These are phyloP conservation scores for Melanaphis sacchari DNA, from an alignment of 1,140 invertebrate species.

Conservation along the genomic window DNA sequence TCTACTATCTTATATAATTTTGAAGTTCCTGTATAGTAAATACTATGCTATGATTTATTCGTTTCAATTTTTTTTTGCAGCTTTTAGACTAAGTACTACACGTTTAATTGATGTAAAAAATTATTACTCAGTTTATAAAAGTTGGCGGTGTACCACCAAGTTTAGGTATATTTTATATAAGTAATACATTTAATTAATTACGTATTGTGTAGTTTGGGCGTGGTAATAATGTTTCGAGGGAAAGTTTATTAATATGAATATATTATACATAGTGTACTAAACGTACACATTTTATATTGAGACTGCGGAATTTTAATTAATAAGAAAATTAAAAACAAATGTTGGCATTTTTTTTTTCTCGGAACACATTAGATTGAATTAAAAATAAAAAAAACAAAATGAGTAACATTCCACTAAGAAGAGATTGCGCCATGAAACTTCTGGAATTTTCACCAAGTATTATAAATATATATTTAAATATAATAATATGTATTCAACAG, in stretches of 20 bases:
- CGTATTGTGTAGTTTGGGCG: background rate
- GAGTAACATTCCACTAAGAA: background rate
- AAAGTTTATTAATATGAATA: slow-evolving; percentile 17
- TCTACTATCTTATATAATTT: background rate
- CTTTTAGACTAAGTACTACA: background rate
- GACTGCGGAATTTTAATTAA: background rate
- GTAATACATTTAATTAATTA: slow-evolving; percentile 10
- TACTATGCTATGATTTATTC: background rate
- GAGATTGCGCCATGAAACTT: background rate
- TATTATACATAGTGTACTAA: background rate
- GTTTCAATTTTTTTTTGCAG: background rate
- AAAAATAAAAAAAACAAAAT: background rate
- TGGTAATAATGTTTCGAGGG: background rate
- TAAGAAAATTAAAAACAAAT: slow-evolving; percentile 17
- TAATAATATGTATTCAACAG: background rate
- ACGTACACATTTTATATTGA: background rate
- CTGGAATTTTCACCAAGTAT: background rate
- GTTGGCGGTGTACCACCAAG: background rate
- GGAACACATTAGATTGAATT: background rate
- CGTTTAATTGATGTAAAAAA: slow-evolving; percentile 2
- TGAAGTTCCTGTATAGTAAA: accelerated
- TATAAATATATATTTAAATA: background rate
- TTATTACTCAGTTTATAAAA: background rate
- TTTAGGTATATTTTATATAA: background rate
- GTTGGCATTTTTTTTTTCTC: background rate